These are phyloP conservation scores for Brachionus koreanus DNA, from an alignment of 1,140 invertebrate genomes.

Conservation along the genomic window DNA sequence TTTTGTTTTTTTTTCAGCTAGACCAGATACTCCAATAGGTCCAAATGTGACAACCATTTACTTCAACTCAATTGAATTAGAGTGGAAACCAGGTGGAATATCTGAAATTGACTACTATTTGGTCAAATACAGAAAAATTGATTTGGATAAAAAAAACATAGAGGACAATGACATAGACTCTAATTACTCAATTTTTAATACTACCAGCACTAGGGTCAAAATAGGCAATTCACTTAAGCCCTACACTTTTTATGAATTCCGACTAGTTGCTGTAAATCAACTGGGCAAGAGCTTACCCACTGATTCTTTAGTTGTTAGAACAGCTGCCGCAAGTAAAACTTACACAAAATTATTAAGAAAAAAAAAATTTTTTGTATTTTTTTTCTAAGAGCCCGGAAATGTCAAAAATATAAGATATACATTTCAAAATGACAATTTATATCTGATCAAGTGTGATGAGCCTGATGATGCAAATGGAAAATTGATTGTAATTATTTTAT, in stretches of 20 bases:
- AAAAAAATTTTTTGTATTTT: not conserved
- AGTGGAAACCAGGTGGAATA: constrained; percentile 38
- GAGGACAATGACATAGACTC: not conserved
- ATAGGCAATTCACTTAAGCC: constrained; percentile 20
- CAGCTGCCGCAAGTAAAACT: constrained; percentile 17
- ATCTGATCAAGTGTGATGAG: constrained; percentile 19
- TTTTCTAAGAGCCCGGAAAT: constrained; percentile 10
- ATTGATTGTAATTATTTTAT: not conserved
- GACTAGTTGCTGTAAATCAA: constrained; percentile 7
- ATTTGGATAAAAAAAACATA: not conserved
- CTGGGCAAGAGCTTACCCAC: not conserved
- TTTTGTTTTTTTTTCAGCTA: not conserved
- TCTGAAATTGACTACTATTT: not conserved
- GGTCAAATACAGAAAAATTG: not conserved
- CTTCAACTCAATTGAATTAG: constrained; percentile 24
- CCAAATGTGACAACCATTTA: constrained; percentile 31
- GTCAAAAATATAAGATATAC: constrained; percentile 39
- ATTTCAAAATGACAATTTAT: constrained; percentile 14
- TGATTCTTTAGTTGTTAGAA: constrained; percentile 1
- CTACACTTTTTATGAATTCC: constrained; percentile 30
- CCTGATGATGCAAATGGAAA: constrained; percentile 37
- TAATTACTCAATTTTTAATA: constrained; percentile 9
- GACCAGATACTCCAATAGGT: constrained; percentile 29
- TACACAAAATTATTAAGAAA: not conserved
- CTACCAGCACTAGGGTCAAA: constrained; percentile 7